Base-by-base conservation (phyloP, 2,888 invertebrate species). In the Limnephilus lunatus region DNA sequence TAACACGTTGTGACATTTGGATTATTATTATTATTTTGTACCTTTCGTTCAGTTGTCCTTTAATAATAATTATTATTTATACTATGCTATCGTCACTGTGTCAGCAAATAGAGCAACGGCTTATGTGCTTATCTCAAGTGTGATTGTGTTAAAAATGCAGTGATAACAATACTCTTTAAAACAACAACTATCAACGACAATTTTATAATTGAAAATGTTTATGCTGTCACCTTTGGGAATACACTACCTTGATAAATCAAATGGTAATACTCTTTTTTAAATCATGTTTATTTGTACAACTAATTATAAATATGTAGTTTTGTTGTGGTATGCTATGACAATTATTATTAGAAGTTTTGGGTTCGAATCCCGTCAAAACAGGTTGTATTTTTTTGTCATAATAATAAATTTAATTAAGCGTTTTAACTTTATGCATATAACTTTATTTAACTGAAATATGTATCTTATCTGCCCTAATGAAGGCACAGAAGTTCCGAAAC, bases 221-320 rank as follows among this genome's bases (percentile, higher is more conserved):
- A 44, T 80, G 80, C 68, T 68, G 80, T 89, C 88, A 32, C 88
- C 80, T 80, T 89, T 89, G 68, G 88, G 88, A 89, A 89, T 89
- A 89, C 88, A 80, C 19, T 11, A 89, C 32, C 31, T 89, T 5
- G 88, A 39, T 80, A 89, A 89, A 89, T 9, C 68, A 30, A 87
- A 87, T 87, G 87, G 87, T 87, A 87, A 87, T 15, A 35, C 5
- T 9, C 5, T 5, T 39, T 39, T 39, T 39, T 39, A 39, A 39
- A 39, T 39, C 4, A 39, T 39, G 9, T 39, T 39, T 7, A 39
- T 19, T 53, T 53, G 15, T 19, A 1, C 19, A 68, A 68, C n/a
- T 68, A 68, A 25, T 68, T 68, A 68, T 68, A 68, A 68, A 68
- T 68, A 15, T 68, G 25, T 68, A 68, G 68, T 68, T 9, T 25